Base-by-base conservation (phyloP, 1,140 invertebrate species). In the Bombus waltoni region DNA sequence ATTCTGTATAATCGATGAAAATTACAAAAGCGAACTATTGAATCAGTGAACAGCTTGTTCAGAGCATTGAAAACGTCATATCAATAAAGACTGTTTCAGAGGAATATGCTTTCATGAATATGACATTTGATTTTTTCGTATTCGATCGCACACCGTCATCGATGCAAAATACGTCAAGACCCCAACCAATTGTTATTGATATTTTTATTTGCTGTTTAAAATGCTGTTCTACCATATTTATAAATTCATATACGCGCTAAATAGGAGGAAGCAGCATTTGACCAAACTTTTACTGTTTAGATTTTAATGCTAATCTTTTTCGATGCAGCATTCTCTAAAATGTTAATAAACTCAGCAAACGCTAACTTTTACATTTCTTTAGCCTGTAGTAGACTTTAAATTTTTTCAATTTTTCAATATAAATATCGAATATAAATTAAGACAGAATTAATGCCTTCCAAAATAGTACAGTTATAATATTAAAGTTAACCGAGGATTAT, bases 41-140 rank as follows among this genome's bases (percentile, higher is more conserved):
- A 47, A 65, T 66, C 62, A 47, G 62, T 38, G 44, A 44, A 72
- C 18, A 53, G 47, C 66, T 28, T 35, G 35, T 81, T 25, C 25
- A 72, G 42, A 59, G 28, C 35, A 72, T 72, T 57, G 68, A 53
- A 71, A 57, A 25, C 15, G 10, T 79, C 65, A 38, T n/a, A 32
- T 73, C 47, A 42, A 73, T 73, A 42, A 11, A 62, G 25, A 15
- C 40, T 73, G 70, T 81, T 81, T 73, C 80, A 81, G 28, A 53
- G 8, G 44, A 40, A 38, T 47, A 53, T 40, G 77, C 77, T 47
- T 80, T 80, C 44, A 13, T 68, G 65, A 70, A 80, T 38, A 42
- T 80, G 65, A 80, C 78, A 70, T 68, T 47, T 70, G 65, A 80
- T 70, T 80, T 80, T 80, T 80, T 35, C n/a, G 32, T 44, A 70